Percentiles rank a stretch among this genome's conserved stretches.
phyloP scores from a whole-genome alignment of 2,113 vertebrate genomes.

The Lepisosteus oculatus region DNA sequence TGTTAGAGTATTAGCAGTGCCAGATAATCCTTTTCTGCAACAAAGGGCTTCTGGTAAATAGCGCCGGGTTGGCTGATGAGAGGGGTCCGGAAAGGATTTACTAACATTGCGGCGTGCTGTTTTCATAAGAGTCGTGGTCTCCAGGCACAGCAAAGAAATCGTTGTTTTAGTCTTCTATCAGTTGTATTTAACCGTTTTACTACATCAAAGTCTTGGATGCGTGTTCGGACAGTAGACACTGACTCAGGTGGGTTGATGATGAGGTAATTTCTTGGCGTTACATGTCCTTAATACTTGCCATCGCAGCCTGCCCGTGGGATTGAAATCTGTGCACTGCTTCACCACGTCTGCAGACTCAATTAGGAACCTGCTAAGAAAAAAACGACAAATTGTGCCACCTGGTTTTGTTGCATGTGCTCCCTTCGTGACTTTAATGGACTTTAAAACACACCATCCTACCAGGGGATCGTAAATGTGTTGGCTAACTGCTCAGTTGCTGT shows the following conservation, averaged over 20 bases:
- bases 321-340: constrained; percentile 39
- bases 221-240: constrained; percentile 26
- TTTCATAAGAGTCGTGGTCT: constrained; percentile 3
- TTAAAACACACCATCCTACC: no score
- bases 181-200: no score
- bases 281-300: constrained; percentile 49
- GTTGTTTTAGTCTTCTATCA: constrained; percentile 13
- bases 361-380: no score
- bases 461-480: background rate
- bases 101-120: constrained; percentile 13
- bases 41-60: constrained; percentile 66
- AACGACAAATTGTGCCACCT: no score
- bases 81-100: constrained; percentile 31
- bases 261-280: constrained; percentile 48
- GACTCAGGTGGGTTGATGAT: constrained; percentile 32
- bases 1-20: constrained; percentile 44
- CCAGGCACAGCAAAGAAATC: background rate
- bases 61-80: constrained; percentile 46
- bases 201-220: constrained; percentile 4
- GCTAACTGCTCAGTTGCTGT: background rate
- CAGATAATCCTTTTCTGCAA: constrained; percentile 65
- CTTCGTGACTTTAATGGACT: no score
- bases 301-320: constrained; percentile 22
- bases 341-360: no score
- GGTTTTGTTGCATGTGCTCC: no score